phyloP scores from a whole-genome alignment of 2,888 invertebrate genomes.

The Temnothorax unifasciatus region DNA sequence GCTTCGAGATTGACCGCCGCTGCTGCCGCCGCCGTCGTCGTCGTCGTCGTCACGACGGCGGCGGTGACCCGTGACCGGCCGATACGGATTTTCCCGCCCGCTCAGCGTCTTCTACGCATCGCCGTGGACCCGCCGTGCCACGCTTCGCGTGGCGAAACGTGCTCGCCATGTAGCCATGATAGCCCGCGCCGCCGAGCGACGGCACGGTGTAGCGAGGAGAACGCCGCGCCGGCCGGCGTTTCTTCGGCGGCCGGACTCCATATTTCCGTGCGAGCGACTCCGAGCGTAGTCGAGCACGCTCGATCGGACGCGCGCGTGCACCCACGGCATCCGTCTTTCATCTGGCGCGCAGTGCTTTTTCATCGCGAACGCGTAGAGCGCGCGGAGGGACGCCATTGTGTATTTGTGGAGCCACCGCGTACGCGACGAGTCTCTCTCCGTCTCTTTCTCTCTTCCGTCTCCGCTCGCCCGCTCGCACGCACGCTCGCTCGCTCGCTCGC shows the following conservation, averaged over 20 bases:
- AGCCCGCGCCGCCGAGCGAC: conserved; percentile 78
- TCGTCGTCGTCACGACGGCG: no score
- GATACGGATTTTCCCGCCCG: conserved; percentile 52
- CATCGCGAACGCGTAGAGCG: conserved; percentile 18
- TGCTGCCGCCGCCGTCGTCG: no score
- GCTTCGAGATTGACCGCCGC: conserved; percentile 19
- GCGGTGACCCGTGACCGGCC: conserved; percentile 6
- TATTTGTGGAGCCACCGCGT: conserved; percentile 74
- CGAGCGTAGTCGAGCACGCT: conserved; percentile 49
- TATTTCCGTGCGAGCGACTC: conserved; percentile 52
- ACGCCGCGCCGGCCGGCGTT: conserved; percentile 77
- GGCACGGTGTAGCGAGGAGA: conserved; percentile 77
- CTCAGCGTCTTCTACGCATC: conserved; percentile 12
- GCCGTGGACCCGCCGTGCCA: neutral
- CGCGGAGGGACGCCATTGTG: conserved; percentile 80
- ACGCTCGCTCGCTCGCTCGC: neutral
- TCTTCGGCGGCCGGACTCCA: conserved; percentile 42
- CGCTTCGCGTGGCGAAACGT: neutral
- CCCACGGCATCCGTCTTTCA: conserved; percentile 1
- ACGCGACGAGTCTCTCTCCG: conserved; percentile 53
- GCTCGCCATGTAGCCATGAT: neutral
- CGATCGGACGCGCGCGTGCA: conserved; percentile 38
- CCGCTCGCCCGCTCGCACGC: conserved; percentile 46
- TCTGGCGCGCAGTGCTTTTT: conserved; percentile 14
- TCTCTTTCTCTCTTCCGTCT: neutral